These are phyloP conservation scores for Xiphophorus birchmanni DNA, from an alignment of 2,797 vertebrate species.

Conservation along the genomic window DNA sequence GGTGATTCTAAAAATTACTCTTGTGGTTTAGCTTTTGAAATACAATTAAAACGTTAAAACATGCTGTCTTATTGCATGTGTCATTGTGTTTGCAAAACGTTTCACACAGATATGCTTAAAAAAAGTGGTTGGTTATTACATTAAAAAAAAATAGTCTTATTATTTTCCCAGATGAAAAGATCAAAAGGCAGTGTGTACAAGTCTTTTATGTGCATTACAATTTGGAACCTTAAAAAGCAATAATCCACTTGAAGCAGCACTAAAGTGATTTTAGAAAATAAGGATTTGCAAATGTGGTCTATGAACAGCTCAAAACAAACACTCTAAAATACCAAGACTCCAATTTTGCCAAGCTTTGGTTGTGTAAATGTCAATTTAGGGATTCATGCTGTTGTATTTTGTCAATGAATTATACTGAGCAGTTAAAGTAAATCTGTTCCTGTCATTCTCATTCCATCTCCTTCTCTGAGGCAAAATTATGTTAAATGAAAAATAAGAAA, in stretches of 20 bases:
- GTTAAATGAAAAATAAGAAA: not conserved
- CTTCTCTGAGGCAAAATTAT: not conserved
- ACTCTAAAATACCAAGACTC: constrained; percentile 38
- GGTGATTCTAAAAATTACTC: not conserved
- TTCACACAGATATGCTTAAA: not conserved
- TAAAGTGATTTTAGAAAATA: constrained; percentile 49
- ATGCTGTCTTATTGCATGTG: not conserved
- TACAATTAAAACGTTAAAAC: not conserved
- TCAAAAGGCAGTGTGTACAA: constrained; percentile 11
- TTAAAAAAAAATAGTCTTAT: not conserved
- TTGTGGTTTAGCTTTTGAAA: not conserved
- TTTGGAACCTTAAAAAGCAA: constrained; percentile 42
- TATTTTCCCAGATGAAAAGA: constrained; percentile 34
- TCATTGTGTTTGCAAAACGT: constrained; percentile 11
- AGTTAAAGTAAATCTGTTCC: constrained; percentile 35
- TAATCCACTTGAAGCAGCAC: constrained; percentile 35
- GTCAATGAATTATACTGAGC: constrained; percentile 37
- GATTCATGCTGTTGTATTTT: constrained; percentile 35
- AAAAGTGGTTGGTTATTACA: not conserved
- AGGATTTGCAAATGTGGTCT: constrained; percentile 22
- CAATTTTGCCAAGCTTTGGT: constrained; percentile 28
- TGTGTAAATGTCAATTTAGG: constrained; percentile 44
- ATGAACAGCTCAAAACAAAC: constrained; percentile 28
- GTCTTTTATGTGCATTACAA: constrained; percentile 21
- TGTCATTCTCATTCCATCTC: not conserved